Evolutionary conservation across 2,797 vertebrate species (phyloP), one percentile per base, ranked within the genome.

Genomic region (Sparus aurata): DNA sequence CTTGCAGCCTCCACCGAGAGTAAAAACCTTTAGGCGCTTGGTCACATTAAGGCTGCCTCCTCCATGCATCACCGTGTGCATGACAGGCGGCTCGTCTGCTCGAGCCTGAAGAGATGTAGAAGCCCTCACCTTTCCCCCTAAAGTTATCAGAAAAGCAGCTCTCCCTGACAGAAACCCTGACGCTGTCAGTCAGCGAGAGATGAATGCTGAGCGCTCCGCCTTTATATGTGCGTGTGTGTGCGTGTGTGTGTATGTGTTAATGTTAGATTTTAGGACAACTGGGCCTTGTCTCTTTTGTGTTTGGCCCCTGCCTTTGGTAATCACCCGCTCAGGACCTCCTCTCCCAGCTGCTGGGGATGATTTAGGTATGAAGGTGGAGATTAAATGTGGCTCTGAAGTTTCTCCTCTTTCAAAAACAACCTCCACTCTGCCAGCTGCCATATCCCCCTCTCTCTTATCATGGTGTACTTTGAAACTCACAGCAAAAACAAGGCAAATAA

Each of bases 311-410:
- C 61, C 58, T 79, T 83, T 72, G 77, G 72, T 83, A 80, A 86
- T 80, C 77, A 89, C 74, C 87, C 76, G 83, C 76, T 66, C 55
- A 57, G 74, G 79, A 85, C 83, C 87, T 87, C 86, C 80, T 86
- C 83, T 75, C 66, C 77, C 87, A 90, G 90, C 91, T 92, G 91
- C 84, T 81, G 69, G 70, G 90, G 86, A 84, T 78, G 79, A 85
- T 88, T 92, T 86, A 79, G 82, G 77, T 80, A 80, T 76, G 62
- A 87, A 87, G 83, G 80, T 85, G 83, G 79, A 86, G 90, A 94
- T 92, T 92, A 91, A 91, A 93, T 15, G 1, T 60, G 69, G 53
- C 87, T 91, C 86, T 90, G 90, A 92, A 90, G 90, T 93, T 91
- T 86, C 58, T 71, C 45, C 50, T 77, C 83, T 84, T 84, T 87